Evolutionary conservation across 2,888 invertebrate genomes (phyloP).

Genomic region (Hoplodrina ambigua): DNA sequence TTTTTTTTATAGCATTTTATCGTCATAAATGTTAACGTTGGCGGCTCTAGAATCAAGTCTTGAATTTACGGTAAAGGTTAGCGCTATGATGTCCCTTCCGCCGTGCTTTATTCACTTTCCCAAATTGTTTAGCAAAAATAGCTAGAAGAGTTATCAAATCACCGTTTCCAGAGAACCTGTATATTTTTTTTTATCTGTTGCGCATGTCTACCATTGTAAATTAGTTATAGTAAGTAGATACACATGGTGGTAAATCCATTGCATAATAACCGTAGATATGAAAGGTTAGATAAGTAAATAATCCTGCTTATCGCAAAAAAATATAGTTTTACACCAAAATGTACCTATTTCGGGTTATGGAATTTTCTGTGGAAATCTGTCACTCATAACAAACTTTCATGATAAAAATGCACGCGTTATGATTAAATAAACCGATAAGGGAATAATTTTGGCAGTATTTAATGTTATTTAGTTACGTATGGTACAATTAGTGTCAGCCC

Average conservation of each 20-base stretch:
- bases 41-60: too few relatives aligned
- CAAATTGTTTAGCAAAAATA: background rate
- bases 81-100: too few relatives aligned
- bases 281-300: constrained; percentile 26
- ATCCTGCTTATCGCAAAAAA: constrained; percentile 37
- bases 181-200: background rate
- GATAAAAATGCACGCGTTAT: constrained; percentile 6
- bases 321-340: constrained; percentile 4
- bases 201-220: background rate
- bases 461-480: background rate
- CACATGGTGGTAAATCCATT: constrained; percentile 28
- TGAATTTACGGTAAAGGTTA: too few relatives aligned
- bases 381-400: background rate
- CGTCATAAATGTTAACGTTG: too few relatives aligned
- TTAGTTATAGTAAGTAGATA: background rate
- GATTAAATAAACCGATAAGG: constrained; percentile 32
- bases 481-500: background rate
- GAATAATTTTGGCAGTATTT: background rate
- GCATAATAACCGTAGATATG: constrained; percentile 20
- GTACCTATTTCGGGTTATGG: background rate
- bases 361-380: constrained; percentile 3
- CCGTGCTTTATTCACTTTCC: background rate
- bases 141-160: too few relatives aligned
- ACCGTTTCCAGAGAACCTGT: too few relatives aligned
- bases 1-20: too few relatives aligned